Percentiles rank a stretch among this genome's conserved stretches.
These are phyloP conservation scores for Antigone vipio DNA, from an alignment of 2,113 vertebrate genomes.

Conservation along the genomic window DNA sequence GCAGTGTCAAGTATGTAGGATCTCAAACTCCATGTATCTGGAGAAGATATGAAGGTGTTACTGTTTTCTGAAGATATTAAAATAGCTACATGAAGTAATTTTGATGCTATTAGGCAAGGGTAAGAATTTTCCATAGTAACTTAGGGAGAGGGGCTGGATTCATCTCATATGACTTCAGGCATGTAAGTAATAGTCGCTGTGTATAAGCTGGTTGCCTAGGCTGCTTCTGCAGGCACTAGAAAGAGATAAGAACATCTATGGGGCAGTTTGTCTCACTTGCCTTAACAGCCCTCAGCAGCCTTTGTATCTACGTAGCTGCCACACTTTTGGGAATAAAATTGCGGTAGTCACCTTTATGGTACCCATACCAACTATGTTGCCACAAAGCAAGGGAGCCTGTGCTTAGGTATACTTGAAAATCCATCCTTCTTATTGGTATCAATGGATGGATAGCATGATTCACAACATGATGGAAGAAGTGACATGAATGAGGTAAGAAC, in stretches of 20 bases:
- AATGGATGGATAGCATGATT: not conserved
- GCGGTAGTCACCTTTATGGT: not conserved
- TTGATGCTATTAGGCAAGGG: not conserved
- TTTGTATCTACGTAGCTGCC: not conserved
- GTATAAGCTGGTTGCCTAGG: not conserved
- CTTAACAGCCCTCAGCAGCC: not conserved
- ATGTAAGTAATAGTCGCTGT: not conserved
- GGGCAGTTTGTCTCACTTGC: not conserved
- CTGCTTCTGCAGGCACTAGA: not conserved
- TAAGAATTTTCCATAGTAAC: not conserved
- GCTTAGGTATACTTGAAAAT: not conserved
- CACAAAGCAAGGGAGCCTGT: not conserved
- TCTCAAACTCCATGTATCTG: not conserved
- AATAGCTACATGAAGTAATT: not conserved
- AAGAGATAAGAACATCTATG: not conserved
- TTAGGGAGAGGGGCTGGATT: not conserved
- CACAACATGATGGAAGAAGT: not conserved
- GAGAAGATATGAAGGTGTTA: not conserved
- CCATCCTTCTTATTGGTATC: not conserved
- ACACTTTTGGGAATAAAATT: not conserved
- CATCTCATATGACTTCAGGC: not conserved
- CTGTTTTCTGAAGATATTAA: not conserved
- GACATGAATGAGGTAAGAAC: not conserved
- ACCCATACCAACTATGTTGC: not conserved
- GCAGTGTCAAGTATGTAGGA: not conserved